These are phyloP conservation scores for Embiotoca jacksoni DNA, from an alignment of 2,113 vertebrate genomes.

Conservation along the genomic window DNA sequence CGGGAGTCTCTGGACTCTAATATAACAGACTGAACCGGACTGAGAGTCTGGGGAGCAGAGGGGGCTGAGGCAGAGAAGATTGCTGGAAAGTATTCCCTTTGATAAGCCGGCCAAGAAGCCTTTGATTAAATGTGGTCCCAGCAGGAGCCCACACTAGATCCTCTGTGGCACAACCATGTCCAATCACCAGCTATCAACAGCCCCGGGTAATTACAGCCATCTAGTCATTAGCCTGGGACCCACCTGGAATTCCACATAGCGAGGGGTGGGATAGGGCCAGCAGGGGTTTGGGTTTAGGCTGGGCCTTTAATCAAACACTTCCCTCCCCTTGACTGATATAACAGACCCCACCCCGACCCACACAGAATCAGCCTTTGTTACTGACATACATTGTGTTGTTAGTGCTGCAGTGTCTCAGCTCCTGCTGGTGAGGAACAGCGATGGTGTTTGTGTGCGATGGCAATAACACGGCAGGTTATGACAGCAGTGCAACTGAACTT, in stretches of 20 bases:
- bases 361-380: conserved; percentile 73
- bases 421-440: conserved; percentile 4
- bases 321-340: conserved; percentile 66
- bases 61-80: conserved; percentile 75
- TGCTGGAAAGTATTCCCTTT: conserved; percentile 83
- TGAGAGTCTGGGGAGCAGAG: conserved; percentile 59
- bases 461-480: conserved; percentile 31
- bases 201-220: conserved; percentile 82
- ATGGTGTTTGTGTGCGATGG: conserved; percentile 16
- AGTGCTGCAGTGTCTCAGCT: conserved; percentile 24
- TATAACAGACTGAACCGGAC: conserved; percentile 47
- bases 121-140: conserved; percentile 78
- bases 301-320: conserved; percentile 80
- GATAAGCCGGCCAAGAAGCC: conserved; percentile 80
- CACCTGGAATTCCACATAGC: conserved; percentile 79
- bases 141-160: conserved; percentile 80
- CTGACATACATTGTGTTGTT: conserved; percentile 48
- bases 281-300: conserved; percentile 66
- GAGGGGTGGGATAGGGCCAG: conserved; percentile 62
- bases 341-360: conserved; percentile 46
- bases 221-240: conserved; percentile 80
- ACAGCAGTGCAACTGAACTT: neutral
- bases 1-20: conserved; percentile 43
- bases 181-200: conserved; percentile 82
- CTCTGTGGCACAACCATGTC: conserved; percentile 79